A percentile compares a stretch with the other conserved stretches of the same genome.
These are phyloP conservation scores for Chymomyza costata DNA, from an alignment of 1,140 invertebrate genomes.

Conservation along the genomic window DNA sequence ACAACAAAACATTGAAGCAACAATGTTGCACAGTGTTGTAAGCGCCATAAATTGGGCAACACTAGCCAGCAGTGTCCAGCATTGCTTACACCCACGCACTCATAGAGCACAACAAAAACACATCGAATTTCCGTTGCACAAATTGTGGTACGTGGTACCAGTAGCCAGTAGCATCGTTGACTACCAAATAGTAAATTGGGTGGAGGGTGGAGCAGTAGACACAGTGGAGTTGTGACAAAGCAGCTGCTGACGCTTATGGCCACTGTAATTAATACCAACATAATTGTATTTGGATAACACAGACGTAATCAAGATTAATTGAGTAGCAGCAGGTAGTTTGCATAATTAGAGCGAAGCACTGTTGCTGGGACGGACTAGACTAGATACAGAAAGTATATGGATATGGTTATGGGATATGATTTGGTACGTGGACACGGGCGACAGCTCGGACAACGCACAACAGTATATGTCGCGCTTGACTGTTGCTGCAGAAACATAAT, in stretches of 20 bases:
- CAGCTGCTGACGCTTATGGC: conserved; percentile 19
- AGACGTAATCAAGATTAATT: conserved; percentile 74
- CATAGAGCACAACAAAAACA: conserved; percentile 12
- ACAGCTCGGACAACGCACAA: conserved; percentile 9
- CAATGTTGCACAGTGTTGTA: too few relatives aligned
- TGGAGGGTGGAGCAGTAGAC: background rate
- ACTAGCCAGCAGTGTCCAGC: too few relatives aligned
- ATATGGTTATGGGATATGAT: too few relatives aligned
- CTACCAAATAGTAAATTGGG: too few relatives aligned
- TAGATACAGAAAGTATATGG: too few relatives aligned
- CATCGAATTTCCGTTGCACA: conserved; percentile 33
- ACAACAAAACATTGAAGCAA: too few relatives aligned
- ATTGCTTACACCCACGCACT: too few relatives aligned
- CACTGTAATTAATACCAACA: conserved; percentile 71
- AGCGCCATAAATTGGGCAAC: too few relatives aligned
- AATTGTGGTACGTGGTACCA: conserved; percentile 13
- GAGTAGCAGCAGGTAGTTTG: conserved; percentile 73
- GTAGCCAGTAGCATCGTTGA: background rate
- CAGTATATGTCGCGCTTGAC: background rate
- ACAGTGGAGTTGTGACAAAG: background rate
- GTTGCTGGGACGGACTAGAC: too few relatives aligned
- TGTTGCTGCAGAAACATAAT: conserved; percentile 48
- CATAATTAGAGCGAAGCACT: conserved; percentile 51
- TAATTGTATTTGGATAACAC: conserved; percentile 74
- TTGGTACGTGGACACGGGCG: too few relatives aligned